A percentile compares a stretch with the other conserved stretches of the same genome.
Evolutionary conservation across 1,140 invertebrate species (phyloP).

Genomic region (Drosophila prosaltans): DNA sequence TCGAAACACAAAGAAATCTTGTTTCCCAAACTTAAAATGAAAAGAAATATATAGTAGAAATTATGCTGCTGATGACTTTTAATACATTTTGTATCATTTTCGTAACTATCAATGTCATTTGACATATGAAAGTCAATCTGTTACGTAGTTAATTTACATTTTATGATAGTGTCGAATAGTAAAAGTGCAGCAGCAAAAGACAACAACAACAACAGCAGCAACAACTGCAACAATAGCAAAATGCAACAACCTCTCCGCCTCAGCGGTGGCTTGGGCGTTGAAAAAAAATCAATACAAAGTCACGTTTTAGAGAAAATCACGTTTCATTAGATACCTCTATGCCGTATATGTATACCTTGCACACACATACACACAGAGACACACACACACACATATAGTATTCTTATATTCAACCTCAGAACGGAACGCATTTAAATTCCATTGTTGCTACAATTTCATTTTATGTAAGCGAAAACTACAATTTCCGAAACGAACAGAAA

Average conservation of each 20-base stretch:
- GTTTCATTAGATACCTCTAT: conserved; percentile 81
- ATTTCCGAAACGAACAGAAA: conserved; percentile 27
- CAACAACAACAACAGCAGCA: conserved; percentile 26
- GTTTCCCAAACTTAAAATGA: neutral
- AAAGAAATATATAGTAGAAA: neutral
- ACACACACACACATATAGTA: conserved; percentile 19
- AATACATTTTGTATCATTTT: neutral
- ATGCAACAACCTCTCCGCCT: conserved; percentile 43
- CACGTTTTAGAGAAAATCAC: conserved; percentile 82
- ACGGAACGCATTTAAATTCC: conserved; percentile 65
- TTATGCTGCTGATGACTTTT: neutral
- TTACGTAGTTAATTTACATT: conserved; percentile 42
- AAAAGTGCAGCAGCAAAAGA: conserved; percentile 30
- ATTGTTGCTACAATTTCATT: conserved; percentile 58
- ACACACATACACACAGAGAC: conserved; percentile 26
- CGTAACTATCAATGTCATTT: conserved; percentile 10
- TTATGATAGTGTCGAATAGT: conserved; percentile 49
- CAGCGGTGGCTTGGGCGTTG: conserved; percentile 46
- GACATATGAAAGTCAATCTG: conserved; percentile 44
- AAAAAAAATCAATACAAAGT: conserved; percentile 83
- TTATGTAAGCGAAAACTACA: conserved; percentile 64
- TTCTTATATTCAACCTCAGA: neutral
- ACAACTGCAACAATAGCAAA: conserved; percentile 44
- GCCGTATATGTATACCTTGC: conserved; percentile 23
- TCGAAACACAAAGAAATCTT: too few relatives aligned